Base-by-base conservation (phyloP, 2,797 vertebrate species). In the Fundulus diaphanus region DNA sequence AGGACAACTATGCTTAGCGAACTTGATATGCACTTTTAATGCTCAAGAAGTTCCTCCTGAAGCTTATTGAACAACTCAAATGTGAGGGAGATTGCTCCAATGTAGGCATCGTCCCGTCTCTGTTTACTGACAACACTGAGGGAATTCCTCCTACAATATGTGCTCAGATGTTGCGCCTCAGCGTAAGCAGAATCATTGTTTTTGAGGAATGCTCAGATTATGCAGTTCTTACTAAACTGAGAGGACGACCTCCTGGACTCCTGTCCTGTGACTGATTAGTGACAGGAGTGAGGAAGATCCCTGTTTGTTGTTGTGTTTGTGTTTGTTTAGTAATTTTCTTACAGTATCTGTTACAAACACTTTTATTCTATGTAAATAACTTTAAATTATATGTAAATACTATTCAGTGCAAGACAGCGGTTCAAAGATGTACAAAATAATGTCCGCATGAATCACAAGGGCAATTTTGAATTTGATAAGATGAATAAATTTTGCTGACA, bases 21-120 rank as follows among this genome's bases (percentile, higher is more conserved):
- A 61, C 57, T 31, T 61, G 31, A 87, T 72, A 73, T 49, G 27
- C 3, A 44, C 31, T 54, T 72, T 76, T 42, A 76, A 68, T 70
- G 56, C 59, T 78, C 66, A 56, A 56, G 67, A 65, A 52, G 42
- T 61, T 74, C 3, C 68, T 52, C 44, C 35, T 68, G 71, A 69
- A 52, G 22, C 68, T 37, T 7, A 52, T 24, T 44, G 33, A 61
- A 35, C 68, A 82, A 73, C 9, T 61, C n/a, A 57, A 33, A 71
- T 61, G 33, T 77, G 9, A 73, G 35, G 74, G 51, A 37, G 49
- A 70, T 37, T 22, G 65, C 67, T 67, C n/a, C 68, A 52, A 67
- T 52, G 68, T 61, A 52, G 37, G 1, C 5, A 2, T 35, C 52
- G 16, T 5, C 18, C 35, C 5, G 6, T 40, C 33, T n/a, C 35